Percentiles rank a stretch among this genome's conserved stretches.
phyloP scores from a whole-genome alignment of 2,113 vertebrate species.

The Nymphicus hollandicus region DNA sequence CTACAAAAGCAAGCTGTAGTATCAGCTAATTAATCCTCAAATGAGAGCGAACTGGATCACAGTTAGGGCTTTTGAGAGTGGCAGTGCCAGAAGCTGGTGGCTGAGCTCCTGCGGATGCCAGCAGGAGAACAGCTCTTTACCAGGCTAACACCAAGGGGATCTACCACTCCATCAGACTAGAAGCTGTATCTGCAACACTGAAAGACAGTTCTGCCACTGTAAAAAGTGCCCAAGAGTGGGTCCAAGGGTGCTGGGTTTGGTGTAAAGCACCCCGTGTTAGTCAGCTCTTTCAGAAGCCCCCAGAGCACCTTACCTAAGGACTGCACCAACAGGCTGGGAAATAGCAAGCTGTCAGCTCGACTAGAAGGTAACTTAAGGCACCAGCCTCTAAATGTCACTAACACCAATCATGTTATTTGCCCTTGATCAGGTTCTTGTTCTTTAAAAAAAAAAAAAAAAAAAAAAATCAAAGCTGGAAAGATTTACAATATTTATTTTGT shows the following conservation, averaged over 20 bases:
- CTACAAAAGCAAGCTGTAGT: not conserved
- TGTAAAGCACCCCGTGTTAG: not conserved
- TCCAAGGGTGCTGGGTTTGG: not conserved
- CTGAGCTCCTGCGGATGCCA: not conserved
- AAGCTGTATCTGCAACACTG: not conserved
- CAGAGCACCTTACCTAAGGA: not conserved
- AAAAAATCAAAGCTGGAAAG: not conserved
- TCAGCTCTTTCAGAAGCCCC: not conserved
- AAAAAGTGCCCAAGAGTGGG: not conserved
- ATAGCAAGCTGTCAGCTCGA: not conserved
- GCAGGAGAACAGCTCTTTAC: not conserved
- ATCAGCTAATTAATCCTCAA: not conserved
- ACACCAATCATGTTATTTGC: not conserved
- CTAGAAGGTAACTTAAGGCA: not conserved
- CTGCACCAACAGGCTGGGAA: not conserved
- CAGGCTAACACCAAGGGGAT: not conserved
- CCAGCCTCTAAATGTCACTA: not conserved
- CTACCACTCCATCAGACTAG: fast-evolving
- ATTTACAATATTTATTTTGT: not conserved
- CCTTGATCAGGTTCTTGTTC: not conserved
- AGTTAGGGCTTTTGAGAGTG: not conserved
- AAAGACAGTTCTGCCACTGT: not conserved
- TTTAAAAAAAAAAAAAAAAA: not conserved
- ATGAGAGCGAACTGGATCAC: not conserved
- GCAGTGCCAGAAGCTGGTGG: not conserved